These are phyloP conservation scores for Takifugu bimaculatus DNA, from an alignment of 2,113 vertebrate species.

Conservation along the genomic window DNA sequence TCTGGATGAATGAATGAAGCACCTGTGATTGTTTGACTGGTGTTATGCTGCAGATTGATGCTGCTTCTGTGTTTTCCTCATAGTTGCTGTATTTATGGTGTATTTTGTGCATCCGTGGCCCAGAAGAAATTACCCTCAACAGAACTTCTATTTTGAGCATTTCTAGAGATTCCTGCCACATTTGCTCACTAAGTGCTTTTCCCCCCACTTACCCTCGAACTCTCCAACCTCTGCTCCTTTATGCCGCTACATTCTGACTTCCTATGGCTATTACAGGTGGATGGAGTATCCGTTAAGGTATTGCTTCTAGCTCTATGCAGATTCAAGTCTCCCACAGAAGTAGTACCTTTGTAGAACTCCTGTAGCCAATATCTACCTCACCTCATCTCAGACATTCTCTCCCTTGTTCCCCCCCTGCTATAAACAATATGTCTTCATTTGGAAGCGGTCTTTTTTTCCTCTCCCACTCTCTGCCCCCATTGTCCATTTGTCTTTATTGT, in stretches of 20 bases:
- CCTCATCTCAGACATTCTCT: neutral
- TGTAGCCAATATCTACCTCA: conserved; percentile 15
- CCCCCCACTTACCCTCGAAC: conserved; percentile 33
- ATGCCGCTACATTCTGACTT: conserved; percentile 49
- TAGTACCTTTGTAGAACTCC: conserved; percentile 48
- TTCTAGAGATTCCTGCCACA: conserved; percentile 24
- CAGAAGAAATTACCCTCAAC: neutral
- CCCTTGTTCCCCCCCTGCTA: conserved; percentile 5
- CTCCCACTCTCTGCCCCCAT: neutral
- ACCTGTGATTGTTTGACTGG: neutral
- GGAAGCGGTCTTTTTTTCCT: neutral
- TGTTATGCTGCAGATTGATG: neutral
- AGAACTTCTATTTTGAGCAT: conserved; percentile 7
- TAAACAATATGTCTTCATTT: conserved; percentile 3
- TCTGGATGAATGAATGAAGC: too few relatives aligned
- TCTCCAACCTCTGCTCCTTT: conserved; percentile 53
- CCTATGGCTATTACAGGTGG: conserved; percentile 64
- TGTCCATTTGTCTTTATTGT: neutral
- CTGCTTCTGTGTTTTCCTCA: neutral
- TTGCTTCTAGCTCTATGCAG: conserved; percentile 62
- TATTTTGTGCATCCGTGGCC: neutral
- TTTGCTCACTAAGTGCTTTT: conserved; percentile 45
- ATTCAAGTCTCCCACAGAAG: conserved; percentile 25
- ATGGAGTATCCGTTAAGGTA: conserved; percentile 67
- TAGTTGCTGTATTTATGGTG: neutral